Evolutionary conservation across 2,797 vertebrate species (phyloP), one percentile per base, ranked within the genome.

Genomic region (Gambusia yucatana): DNA sequence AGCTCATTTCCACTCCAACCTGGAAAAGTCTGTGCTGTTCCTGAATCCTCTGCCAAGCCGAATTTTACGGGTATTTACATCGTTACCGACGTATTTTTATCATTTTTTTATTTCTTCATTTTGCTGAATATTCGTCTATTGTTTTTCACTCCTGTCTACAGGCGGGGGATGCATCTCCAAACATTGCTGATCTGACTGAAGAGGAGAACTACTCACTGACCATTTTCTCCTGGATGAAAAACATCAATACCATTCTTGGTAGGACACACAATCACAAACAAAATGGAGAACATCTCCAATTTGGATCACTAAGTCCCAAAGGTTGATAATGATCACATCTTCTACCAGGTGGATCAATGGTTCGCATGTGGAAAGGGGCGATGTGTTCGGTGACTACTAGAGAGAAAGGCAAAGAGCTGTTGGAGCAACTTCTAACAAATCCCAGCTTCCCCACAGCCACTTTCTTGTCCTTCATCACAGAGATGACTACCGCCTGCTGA

Each of bases 201-300:
- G 85, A 93, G 73, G 96, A 98, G 88, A 98, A 98, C 63, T 86
- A 59, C 63, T 77, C 95, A 1, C 77, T 98, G n/a, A 41, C 79
- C 14, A n/a, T 82, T 55, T 75, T 98, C 82, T 76, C 80, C 52
- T 76, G 48, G 91, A 90, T 98, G 89, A 61, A 10, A 0, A 75
- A 33, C 16, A 6, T 86, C 46, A 91, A 97, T 86, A 77, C 1
- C 16, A 0, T 87, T 1, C 89, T 97, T 84, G 96, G 97, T 98
- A 94, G 1, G 91, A 2, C 25, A 8, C 4, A n/a, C 67, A 17
- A 48, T 41, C 6, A 41, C 17, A 59, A 17, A 59, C 65, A 44
- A 46, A 75, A 46, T 52, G 41, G 63, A 30, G 71, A 75, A 85
- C 46, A 33, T 39, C 67, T 46, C 7, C 3, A 67, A 22, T 57